Conservation (phyloP, 2,797 vertebrate species). For the Gambelia wislizenii region DNA sequence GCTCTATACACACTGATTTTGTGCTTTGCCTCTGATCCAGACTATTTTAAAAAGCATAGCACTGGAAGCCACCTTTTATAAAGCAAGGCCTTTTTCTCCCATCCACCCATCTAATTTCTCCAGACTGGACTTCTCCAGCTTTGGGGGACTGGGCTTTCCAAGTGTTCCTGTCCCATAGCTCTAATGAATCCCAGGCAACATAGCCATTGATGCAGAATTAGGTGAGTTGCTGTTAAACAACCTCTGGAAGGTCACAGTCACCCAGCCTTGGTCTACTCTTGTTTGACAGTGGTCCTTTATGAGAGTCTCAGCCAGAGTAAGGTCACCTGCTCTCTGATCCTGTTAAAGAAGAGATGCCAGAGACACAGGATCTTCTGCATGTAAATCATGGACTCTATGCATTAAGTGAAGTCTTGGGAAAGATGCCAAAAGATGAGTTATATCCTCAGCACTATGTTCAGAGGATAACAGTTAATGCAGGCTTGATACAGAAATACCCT, state of each 20-base stretch:
- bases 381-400: neutral
- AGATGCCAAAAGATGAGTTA: neutral
- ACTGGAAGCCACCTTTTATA: no score
- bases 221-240: neutral
- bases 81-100: no score
- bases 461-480: neutral
- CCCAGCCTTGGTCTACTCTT: neutral
- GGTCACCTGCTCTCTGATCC: neutral
- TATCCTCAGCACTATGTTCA: neutral
- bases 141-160: fast-evolving
- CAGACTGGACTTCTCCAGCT: no score
- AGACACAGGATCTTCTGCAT: neutral
- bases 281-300: neutral
- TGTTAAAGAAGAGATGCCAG: neutral
- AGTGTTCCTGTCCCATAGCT: slow-evolving; percentile 1
- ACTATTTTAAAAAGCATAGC: no score
- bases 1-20: no score
- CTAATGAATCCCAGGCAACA: fast-evolving
- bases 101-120: no score
- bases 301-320: no score
- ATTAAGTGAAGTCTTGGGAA: neutral
- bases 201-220: neutral
- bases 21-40: no score
- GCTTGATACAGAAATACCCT: neutral
- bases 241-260: neutral